Base-by-base conservation (phyloP, 2,888 invertebrate species). In the Hipparchia semele region DNA sequence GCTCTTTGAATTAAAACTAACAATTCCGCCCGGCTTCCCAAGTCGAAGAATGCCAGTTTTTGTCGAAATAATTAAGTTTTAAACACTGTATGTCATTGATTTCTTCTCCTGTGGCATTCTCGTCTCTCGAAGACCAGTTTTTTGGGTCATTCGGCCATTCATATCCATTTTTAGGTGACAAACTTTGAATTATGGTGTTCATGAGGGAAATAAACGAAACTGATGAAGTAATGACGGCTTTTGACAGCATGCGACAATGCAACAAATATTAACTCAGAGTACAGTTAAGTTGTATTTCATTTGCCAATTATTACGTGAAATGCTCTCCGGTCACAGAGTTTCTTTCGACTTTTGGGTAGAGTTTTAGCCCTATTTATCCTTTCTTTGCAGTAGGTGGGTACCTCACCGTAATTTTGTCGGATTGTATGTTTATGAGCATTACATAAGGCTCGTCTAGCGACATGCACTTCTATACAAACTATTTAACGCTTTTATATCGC, bases 1-100 rank as follows among this genome's bases (percentile, higher is more conserved):
- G 65, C 53, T 61, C 76, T 76, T 75, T 72, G 74, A 76, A 77
- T 77, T 75, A 75, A 74, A 76, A 74, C 70, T 72, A 74, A 74
- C 73, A 75, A 75, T 71, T 72, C 68, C 61, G 39, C 58, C 62
- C n/a, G 65, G 23, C 73, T 69, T 73, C 69, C 61, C 73, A 60
- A 68, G 23, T 12, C 64, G 65, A 10, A 10, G 12, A 13, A 61
- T 58, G 39, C 46, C 33, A 1, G 51, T 66, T 73, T 73, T 75
- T 75, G 68, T 71, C 51, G 33, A 73, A 71, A 73, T 71, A 75
- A 75, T 73, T 75, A 73, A 71, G 75, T 66, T 75, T 73, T 73
- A 71, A 73, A 71, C 73, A 66, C 73, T 71, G 69, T 65, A 69
- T 74, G 46, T 74, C 69, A 72, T 72, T 74, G 59, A 59, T 60